Evolutionary conservation across 2,113 vertebrate genomes (phyloP).

Genomic region (Alethe castanea): DNA sequence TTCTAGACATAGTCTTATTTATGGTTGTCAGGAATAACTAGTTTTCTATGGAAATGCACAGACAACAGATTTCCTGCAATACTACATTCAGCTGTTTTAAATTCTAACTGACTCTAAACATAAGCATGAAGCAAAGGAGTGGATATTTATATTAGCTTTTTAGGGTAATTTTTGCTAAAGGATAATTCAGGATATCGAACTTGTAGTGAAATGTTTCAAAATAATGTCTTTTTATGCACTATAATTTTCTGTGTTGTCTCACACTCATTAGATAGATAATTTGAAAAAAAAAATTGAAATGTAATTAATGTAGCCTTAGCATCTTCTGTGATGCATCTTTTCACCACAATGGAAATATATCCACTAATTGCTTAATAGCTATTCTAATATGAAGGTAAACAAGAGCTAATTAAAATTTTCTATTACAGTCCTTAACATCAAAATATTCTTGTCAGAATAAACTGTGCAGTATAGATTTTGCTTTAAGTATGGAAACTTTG

Average conservation of each 20-base stretch:
- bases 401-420: background rate
- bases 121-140: background rate
- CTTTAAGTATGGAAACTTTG: background rate
- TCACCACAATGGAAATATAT: background rate
- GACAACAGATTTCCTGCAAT: background rate
- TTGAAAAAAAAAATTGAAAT: background rate
- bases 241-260: background rate
- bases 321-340: background rate
- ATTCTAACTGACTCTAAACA: background rate
- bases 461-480: background rate
- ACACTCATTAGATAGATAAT: background rate
- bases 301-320: accelerated
- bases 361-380: background rate
- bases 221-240: background rate
- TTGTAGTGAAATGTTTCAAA: background rate
- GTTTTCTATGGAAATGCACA: background rate
- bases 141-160: background rate
- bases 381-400: background rate
- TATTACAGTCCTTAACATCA: background rate
- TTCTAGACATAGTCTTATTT: background rate
- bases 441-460: background rate
- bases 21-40: background rate
- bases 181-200: background rate
- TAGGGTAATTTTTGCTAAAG: background rate
- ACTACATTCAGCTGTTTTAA: background rate